Evolutionary conservation across 1,140 invertebrate genomes (phyloP), one percentile per base, ranked within the genome.

Genomic region (Zaprionus gabonicus): DNA sequence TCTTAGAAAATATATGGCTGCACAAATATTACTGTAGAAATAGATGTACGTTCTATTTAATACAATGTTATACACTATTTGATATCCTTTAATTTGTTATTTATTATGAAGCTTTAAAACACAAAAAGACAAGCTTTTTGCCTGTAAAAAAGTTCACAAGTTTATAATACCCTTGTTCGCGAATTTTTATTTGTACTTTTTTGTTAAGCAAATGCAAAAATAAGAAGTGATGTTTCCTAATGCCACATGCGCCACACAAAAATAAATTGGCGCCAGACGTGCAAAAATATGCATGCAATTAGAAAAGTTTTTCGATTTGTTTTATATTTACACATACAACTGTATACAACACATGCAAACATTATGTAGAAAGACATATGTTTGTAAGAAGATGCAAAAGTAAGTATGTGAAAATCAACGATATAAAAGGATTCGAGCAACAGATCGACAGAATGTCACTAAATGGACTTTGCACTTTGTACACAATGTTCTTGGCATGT

Each of bases 401-500:
- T 36, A 66, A 27, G 25, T 28, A 44, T 44, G 36, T 66, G 20
- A 28, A 38, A 41, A 55, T 36, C 64, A 68, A 58, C 53, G 49
- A 55, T 31, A 65, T 25, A 62, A 28, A 53, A 53, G 77, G 20
- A 69, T 78, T 36, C 68, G 56, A 71, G 67, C 79, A 86, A 71
- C 78, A 86, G 77, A 77, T 82, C 81, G 79, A 76, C 80, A 80
- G 71, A 86, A 82, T 87, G 83, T 87, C 82, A 87, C 80, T 80
- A 77, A 86, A 63, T 87, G 83, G 80, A 87, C 83, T 86, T 86
- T 80, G 82, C 51, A 80, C 80, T 51, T 25, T 51, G 65, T 58
- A 71, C 71, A 31, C 76, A 64, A 73, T 68, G 64, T 77, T 77
- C 75, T 86, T 86, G 83, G 82, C 83, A 87, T 77, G 68, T 55